These are phyloP conservation scores for Smutsia temminckii DNA, from an alignment of 2,797 vertebrate species.

Conservation along the genomic window DNA sequence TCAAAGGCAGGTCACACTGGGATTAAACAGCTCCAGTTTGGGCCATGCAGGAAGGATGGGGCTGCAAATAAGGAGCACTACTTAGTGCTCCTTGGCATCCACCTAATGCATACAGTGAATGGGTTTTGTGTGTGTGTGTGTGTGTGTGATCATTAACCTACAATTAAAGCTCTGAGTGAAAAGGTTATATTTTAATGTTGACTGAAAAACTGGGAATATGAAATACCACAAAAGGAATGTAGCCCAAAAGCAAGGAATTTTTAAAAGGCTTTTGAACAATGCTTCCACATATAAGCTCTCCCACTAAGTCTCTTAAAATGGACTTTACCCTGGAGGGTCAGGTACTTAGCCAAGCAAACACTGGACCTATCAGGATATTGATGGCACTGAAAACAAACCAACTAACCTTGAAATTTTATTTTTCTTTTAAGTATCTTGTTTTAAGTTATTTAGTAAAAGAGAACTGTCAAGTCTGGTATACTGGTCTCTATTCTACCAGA, in stretches of 20 bases:
- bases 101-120: background rate
- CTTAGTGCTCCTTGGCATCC: background rate
- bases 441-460: constrained; percentile 28
- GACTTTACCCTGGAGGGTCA: constrained; percentile 31
- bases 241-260: constrained; percentile 53
- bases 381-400: background rate
- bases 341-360: background rate
- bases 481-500: rapidly evolving
- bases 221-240: background rate
- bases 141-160: background rate
- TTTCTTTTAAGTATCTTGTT: background rate
- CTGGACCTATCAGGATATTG: background rate
- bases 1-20: background rate
- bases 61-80: background rate
- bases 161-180: background rate
- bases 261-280: constrained; percentile 61
- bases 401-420: background rate
- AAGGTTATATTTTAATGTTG: constrained; percentile 3
- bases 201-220: background rate
- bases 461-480: background rate
- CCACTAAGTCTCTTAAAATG: constrained; percentile 71
- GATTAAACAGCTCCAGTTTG: background rate
- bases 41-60: background rate
- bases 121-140: background rate
- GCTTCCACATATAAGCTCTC: constrained; percentile 30